Conservation (phyloP, 1,140 invertebrate species). For the Pteromalus puparum region DNA sequence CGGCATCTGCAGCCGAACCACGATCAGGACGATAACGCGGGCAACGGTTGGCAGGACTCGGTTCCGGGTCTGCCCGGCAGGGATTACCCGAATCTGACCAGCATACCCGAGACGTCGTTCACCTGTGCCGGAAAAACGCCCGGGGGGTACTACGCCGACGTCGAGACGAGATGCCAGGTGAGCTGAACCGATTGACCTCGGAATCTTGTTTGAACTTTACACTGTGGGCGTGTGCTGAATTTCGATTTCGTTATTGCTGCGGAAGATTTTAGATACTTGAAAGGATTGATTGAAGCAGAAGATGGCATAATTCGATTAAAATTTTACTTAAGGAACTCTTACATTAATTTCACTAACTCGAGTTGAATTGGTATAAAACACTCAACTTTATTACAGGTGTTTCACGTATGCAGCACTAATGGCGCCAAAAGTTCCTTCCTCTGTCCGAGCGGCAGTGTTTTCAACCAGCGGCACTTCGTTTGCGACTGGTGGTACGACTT, state of each 20-base stretch:
- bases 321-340: too few relatives aligned
- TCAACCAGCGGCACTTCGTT: conserved; percentile 78
- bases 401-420: conserved; percentile 77
- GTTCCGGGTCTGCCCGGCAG: conserved; percentile 76
- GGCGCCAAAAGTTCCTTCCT: conserved; percentile 76
- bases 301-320: too few relatives aligned
- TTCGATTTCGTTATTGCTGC: too few relatives aligned
- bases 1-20: conserved; percentile 7
- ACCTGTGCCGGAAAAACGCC: conserved; percentile 77
- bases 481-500: conserved; percentile 80
- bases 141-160: conserved; percentile 80
- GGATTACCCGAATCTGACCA: conserved; percentile 75
- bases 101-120: conserved; percentile 78
- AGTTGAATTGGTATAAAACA: too few relatives aligned
- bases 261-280: too few relatives aligned
- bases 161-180: conserved; percentile 75
- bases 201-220: not conserved
- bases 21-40: not conserved
- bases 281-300: not conserved
- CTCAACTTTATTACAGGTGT: conserved; percentile 68
- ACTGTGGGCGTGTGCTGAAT: too few relatives aligned
- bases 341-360: too few relatives aligned
- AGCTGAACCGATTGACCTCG: not conserved
- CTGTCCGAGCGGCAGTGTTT: conserved; percentile 77
- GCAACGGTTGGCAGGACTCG: conserved; percentile 61